Percentiles rank a stretch among this genome's conserved stretches.
Evolutionary conservation across 2,113 vertebrate species (phyloP).

Genomic region (Corythoichthys intestinalis): DNA sequence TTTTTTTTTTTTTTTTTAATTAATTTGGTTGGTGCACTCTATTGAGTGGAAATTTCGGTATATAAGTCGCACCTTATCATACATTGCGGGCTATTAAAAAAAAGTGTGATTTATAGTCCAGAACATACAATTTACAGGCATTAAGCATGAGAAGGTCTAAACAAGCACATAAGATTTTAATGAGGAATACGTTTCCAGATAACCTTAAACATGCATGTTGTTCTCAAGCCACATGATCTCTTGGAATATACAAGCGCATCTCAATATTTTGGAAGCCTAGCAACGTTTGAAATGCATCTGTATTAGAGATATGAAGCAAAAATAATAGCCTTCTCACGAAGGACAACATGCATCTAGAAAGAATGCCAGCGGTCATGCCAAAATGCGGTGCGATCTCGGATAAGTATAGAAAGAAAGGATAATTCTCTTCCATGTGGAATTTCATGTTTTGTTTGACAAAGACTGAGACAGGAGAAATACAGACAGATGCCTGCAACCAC

Average conservation of each 20-base stretch:
- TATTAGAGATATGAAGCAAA: conserved; percentile 38
- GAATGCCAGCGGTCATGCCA: conserved; percentile 58
- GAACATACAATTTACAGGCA: too few relatives aligned
- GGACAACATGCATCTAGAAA: conserved; percentile 53
- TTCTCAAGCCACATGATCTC: conserved; percentile 28
- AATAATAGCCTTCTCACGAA: conserved; percentile 55
- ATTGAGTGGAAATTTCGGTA: too few relatives aligned
- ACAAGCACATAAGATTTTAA: conserved; percentile 53
- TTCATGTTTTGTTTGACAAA: conserved; percentile 33
- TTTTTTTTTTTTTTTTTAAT: too few relatives aligned
- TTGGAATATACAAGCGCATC: conserved; percentile 51
- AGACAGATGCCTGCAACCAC: conserved; percentile 60
- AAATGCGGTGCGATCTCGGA: conserved; percentile 45
- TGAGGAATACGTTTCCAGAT: conserved; percentile 51
- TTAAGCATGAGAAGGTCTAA: conserved; percentile 2
- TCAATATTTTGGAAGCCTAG: not conserved
- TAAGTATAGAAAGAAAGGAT: conserved; percentile 54
- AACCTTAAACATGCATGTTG: conserved; percentile 60
- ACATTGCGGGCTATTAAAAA: too few relatives aligned
- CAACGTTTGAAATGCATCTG: not conserved
- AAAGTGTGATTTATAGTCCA: not conserved
- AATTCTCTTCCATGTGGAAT: conserved; percentile 78
- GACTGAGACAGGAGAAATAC: conserved; percentile 47
- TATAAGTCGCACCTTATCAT: too few relatives aligned
- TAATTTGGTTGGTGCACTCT: too few relatives aligned